These are phyloP conservation scores for Myopa tessellatipennis DNA, from an alignment of 2,888 invertebrate genomes.

Conservation along the genomic window DNA sequence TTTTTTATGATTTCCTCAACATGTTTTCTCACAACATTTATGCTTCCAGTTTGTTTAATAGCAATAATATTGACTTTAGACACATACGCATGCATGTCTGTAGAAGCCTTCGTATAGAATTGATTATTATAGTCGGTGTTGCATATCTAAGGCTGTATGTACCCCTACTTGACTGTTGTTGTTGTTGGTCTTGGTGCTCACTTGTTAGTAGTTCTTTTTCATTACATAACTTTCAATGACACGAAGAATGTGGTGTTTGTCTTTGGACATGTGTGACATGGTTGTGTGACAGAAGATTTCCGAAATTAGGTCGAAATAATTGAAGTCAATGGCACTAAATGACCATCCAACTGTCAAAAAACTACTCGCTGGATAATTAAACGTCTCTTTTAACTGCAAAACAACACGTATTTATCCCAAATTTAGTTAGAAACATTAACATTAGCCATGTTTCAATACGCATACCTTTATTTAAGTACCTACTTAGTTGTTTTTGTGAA, in stretches of 20 bases:
- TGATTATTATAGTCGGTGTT: too few relatives aligned
- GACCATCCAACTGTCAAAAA: slow-evolving; percentile 9
- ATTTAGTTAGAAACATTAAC: neutral
- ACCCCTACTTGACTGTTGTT: neutral
- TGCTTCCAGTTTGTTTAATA: too few relatives aligned
- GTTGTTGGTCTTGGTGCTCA: slow-evolving; percentile 14
- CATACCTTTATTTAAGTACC: too few relatives aligned
- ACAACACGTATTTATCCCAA: neutral
- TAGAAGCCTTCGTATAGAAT: too few relatives aligned
- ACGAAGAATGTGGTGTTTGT: neutral
- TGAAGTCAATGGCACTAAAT: slow-evolving; percentile 31
- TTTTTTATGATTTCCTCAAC: too few relatives aligned
- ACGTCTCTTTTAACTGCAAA: neutral
- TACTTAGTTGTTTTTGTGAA: too few relatives aligned
- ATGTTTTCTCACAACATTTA: too few relatives aligned
- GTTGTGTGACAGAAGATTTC: neutral
- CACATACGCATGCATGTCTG: too few relatives aligned
- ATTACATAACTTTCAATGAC: slow-evolving; percentile 46
- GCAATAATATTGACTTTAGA: too few relatives aligned
- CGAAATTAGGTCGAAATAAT: slow-evolving; percentile 32
- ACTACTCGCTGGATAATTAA: neutral
- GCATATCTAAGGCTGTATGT: neutral
- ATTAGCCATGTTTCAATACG: too few relatives aligned
- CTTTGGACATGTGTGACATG: neutral
- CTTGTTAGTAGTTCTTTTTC: slow-evolving; percentile 54